Evolutionary conservation across 2,888 invertebrate species (phyloP).

Genomic region (Pammene aurita): DNA sequence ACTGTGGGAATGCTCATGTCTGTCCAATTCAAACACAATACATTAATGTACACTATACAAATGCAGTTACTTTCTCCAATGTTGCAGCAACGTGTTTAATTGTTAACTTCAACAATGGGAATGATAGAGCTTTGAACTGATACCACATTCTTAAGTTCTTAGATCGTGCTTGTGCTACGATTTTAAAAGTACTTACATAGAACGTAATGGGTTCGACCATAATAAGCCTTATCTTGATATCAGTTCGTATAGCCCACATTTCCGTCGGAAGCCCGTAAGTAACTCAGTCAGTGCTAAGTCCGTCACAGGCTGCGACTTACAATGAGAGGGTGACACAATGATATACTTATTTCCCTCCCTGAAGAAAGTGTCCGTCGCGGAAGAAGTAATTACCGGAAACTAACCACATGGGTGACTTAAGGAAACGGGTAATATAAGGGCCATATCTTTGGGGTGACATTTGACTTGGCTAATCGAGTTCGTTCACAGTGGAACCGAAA

Average conservation of each 20-base stretch:
- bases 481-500: conserved; percentile 73
- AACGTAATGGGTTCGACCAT: conserved; percentile 37
- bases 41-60: conserved; percentile 10
- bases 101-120: conserved; percentile 22
- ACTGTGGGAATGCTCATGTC: conserved; percentile 37
- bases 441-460: conserved; percentile 74
- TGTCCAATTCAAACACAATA: conserved; percentile 54
- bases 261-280: conserved; percentile 75
- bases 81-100: conserved; percentile 23
- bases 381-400: conserved; percentile 80
- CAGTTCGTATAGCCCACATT: conserved; percentile 62
- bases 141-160: conserved; percentile 14
- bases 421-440: conserved; percentile 68
- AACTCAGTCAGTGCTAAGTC: conserved; percentile 65
- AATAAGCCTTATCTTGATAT: conserved; percentile 47
- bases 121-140: conserved; percentile 9
- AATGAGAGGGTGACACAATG: conserved; percentile 68
- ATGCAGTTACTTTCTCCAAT: conserved; percentile 29
- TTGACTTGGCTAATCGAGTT: conserved; percentile 78
- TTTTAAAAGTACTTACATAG: conserved; percentile 16
- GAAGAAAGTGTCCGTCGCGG: conserved; percentile 65
- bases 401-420: conserved; percentile 59
- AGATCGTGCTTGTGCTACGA: not conserved
- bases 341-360: conserved; percentile 59
- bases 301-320: conserved; percentile 74